Conservation (phyloP, 2,888 invertebrate genomes). For the Ethmia dodecea region DNA sequence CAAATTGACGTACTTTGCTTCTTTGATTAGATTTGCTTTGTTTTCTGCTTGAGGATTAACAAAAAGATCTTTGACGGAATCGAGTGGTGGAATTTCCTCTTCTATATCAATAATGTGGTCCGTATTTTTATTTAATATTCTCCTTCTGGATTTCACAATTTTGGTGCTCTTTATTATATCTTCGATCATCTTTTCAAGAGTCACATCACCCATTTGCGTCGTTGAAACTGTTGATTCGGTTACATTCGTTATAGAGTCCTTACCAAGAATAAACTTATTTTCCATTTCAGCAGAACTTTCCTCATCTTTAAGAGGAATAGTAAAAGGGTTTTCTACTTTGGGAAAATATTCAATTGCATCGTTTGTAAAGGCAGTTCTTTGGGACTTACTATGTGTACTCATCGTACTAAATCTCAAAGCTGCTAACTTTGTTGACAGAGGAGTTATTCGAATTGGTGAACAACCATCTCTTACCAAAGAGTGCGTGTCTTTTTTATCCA, state of each 20-base stretch:
- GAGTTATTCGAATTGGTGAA: conserved; percentile 74
- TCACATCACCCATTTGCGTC: conserved; percentile 72
- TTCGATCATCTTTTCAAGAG: conserved; percentile 79
- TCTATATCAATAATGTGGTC: conserved; percentile 29
- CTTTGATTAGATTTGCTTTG: conserved; percentile 61
- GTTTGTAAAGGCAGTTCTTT: conserved; percentile 43
- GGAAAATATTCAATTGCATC: conserved; percentile 73
- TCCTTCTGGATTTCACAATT: conserved; percentile 61
- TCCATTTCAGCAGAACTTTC: conserved; percentile 70
- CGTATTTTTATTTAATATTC: conserved; percentile 43
- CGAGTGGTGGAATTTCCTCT: conserved; percentile 45
- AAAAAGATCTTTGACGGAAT: conserved; percentile 55
- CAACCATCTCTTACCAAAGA: conserved; percentile 61
- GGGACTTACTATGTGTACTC: conserved; percentile 56
- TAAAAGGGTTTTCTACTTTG: conserved; percentile 64
- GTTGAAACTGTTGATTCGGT: conserved; percentile 68
- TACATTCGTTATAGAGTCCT: conserved; percentile 49
- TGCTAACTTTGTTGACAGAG: conserved; percentile 78
- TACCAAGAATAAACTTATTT: conserved; percentile 64
- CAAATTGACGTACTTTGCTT: conserved; percentile 61
- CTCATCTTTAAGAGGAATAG: conserved; percentile 59
- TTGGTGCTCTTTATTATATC: conserved; percentile 79
- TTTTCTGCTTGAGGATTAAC: conserved; percentile 61
- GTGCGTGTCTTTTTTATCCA: conserved; percentile 62
- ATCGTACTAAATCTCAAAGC: conserved; percentile 76